phyloP scores from a whole-genome alignment of 1,140 invertebrate species.

The Zaprionus vittiger region DNA sequence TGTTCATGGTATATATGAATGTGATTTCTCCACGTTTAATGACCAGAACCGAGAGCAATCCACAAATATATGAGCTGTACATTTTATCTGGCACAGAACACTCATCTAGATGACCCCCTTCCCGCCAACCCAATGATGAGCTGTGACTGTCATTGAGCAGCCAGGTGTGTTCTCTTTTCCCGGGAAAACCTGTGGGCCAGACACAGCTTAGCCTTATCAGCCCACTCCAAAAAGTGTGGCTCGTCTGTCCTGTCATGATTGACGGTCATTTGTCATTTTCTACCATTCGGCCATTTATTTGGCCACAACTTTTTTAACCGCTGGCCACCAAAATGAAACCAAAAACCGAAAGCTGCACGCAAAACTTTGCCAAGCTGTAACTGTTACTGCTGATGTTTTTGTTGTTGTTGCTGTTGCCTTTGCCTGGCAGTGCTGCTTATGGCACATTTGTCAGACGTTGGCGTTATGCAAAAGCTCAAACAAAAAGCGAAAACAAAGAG shows the following conservation, averaged over 20 bases:
- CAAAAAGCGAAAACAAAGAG: conserved; percentile 39
- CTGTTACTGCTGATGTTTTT: conserved; percentile 9
- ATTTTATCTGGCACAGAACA: conserved; percentile 67
- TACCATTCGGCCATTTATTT: conserved; percentile 78
- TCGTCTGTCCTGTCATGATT: conserved; percentile 82
- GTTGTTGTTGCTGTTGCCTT: conserved; percentile 24
- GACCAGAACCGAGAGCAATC: conserved; percentile 40
- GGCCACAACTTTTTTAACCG: conserved; percentile 77
- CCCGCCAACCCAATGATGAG: conserved; percentile 62
- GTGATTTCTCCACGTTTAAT: conserved; percentile 28
- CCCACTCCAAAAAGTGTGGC: conserved; percentile 23
- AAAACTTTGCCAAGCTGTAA: conserved; percentile 57
- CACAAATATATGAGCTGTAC: conserved; percentile 55
- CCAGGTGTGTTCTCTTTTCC: conserved; percentile 60
- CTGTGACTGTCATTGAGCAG: conserved; percentile 70
- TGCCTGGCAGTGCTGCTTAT: conserved; percentile 60
- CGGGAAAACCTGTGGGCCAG: conserved; percentile 43
- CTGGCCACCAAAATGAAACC: conserved; percentile 56
- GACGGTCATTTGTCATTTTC: conserved; percentile 84
- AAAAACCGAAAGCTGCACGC: conserved; percentile 56
- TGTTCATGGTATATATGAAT: conserved; percentile 45
- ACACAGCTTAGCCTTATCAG: conserved; percentile 72
- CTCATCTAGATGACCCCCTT: conserved; percentile 63
- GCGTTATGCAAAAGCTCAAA: conserved; percentile 71
- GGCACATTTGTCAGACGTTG: conserved; percentile 80